phyloP scores from a whole-genome alignment of 2,113 vertebrate species.

The Fukomys damarensis region DNA sequence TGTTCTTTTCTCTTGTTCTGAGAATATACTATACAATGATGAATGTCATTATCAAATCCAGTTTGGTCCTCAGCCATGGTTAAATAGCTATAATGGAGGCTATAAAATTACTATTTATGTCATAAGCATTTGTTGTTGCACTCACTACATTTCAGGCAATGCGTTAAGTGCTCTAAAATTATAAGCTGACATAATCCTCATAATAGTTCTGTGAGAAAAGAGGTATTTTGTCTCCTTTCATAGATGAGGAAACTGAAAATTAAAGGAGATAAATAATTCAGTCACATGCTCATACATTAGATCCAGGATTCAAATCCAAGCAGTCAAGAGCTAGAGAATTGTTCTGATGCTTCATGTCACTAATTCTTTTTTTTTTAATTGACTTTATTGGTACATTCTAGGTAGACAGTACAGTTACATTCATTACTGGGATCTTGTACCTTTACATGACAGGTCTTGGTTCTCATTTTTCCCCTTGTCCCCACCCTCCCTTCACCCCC shows the following conservation, averaged over 20 bases:
- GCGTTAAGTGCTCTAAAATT: not conserved
- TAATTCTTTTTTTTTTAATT: no score
- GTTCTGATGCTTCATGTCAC: not conserved
- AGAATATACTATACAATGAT: conserved; percentile 10
- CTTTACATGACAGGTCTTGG: no score
- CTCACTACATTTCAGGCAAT: not conserved
- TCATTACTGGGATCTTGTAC: no score
- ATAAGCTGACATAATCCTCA: not conserved
- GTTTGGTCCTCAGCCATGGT: not conserved
- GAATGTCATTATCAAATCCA: not conserved
- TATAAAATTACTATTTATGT: conserved; percentile 44
- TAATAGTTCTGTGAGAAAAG: not conserved
- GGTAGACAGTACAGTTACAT: no score
- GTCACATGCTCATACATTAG: rapidly evolving
- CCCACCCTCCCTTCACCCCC: no score
- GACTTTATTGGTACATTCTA: no score
- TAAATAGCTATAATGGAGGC: not conserved
- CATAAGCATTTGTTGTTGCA: conserved; percentile 10
- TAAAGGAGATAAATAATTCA: not conserved
- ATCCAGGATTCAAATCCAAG: not conserved
- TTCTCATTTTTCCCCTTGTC: no score
- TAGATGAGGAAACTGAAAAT: conserved; percentile 43
- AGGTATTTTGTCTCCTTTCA: not conserved
- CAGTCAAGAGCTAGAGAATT: not conserved
- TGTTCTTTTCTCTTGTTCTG: conserved; percentile 18